Conservation (phyloP, 2,797 vertebrate species). For the Semotilus atromaculatus region DNA sequence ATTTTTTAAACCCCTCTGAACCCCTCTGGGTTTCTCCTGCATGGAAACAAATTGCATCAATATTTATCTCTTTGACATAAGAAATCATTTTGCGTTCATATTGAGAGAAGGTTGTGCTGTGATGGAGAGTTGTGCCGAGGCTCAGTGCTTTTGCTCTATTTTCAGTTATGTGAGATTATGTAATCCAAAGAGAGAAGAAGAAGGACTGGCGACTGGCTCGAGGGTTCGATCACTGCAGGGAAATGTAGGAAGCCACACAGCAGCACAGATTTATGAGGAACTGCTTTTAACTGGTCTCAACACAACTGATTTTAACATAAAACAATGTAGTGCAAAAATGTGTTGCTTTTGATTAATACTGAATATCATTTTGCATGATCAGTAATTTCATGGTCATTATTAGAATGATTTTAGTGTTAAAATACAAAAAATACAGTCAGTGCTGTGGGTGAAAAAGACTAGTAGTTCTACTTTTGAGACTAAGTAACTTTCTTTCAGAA, state of each 20-base stretch:
- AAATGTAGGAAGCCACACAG: slow-evolving; percentile 25
- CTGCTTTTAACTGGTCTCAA: neutral
- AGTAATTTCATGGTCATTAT: neutral
- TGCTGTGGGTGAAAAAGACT: neutral
- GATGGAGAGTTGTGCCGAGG: slow-evolving; percentile 27
- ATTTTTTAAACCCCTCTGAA: neutral
- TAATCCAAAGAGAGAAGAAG: slow-evolving; percentile 73
- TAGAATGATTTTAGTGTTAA: neutral
- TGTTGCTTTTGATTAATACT: neutral
- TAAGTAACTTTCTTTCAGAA: neutral
- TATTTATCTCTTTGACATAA: slow-evolving; percentile 7
- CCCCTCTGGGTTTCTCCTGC: neutral
- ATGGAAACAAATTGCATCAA: neutral
- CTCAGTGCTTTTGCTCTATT: slow-evolving; percentile 72
- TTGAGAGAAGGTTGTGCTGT: slow-evolving; percentile 12
- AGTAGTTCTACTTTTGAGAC: neutral
- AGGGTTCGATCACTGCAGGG: slow-evolving; percentile 58
- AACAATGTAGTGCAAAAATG: neutral
- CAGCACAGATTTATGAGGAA: neutral
- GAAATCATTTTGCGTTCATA: slow-evolving; percentile 6
- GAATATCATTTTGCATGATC: neutral
- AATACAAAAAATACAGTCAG: neutral
- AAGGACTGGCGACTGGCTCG: slow-evolving; percentile 66
- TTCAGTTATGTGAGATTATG: slow-evolving; percentile 75
- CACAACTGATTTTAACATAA: neutral